Percentiles rank a stretch among this genome's conserved stretches.
Conservation (phyloP, 2,888 invertebrate genomes). For the Meghimatium bilineatum region DNA sequence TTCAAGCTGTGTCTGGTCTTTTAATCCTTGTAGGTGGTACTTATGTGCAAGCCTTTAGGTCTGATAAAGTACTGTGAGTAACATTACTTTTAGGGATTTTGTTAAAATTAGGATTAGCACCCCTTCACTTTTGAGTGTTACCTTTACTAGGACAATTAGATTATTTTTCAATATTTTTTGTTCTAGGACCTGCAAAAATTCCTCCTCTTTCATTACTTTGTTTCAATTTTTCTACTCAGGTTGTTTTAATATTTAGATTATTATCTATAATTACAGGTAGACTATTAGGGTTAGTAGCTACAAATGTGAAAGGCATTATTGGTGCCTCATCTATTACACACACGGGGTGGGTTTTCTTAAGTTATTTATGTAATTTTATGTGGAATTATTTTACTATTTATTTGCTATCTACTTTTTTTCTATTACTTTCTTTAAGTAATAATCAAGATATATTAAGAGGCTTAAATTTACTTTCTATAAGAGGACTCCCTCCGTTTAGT, state of each 20-base stretch:
- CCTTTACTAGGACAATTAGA: background rate
- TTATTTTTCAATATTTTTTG: background rate
- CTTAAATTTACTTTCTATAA: background rate
- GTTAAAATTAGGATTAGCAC: background rate
- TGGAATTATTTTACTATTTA: slow-evolving; percentile 19
- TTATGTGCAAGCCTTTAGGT: background rate
- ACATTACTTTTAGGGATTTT: background rate
- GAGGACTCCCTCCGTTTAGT: slow-evolving; percentile 40
- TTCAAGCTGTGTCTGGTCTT: background rate
- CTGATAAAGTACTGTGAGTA: background rate
- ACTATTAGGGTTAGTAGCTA: slow-evolving; percentile 51
- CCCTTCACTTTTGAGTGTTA: background rate
- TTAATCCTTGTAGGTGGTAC: background rate
- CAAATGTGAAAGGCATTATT: slow-evolving; percentile 51
- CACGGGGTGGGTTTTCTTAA: slow-evolving; percentile 54
- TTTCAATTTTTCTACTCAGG: background rate
- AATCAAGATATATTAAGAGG: background rate
- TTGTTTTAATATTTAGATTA: background rate
- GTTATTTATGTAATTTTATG: background rate
- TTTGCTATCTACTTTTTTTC: background rate
- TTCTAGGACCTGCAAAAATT: background rate
- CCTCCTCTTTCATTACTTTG: slow-evolving; percentile 4
- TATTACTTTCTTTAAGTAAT: background rate
- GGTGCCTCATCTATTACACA: slow-evolving; percentile 59
- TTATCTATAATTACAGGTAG: slow-evolving; percentile 48